phyloP scores from a whole-genome alignment of 2,113 vertebrate species.

The Rousettus leschenaultii region DNA sequence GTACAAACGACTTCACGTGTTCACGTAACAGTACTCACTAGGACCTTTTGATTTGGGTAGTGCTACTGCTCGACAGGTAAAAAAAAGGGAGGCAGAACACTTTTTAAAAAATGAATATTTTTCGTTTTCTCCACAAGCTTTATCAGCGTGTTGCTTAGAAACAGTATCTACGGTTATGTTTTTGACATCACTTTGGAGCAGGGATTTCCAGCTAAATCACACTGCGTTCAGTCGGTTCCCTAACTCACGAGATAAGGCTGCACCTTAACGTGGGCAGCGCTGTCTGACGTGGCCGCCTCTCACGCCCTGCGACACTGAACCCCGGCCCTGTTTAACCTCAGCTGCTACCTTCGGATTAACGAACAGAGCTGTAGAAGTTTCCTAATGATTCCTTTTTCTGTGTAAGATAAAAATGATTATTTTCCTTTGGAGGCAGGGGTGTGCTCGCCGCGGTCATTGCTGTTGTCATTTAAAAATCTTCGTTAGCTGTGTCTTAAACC shows the following conservation, averaged over 20 bases:
- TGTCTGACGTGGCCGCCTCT: background rate
- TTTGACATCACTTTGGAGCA: background rate
- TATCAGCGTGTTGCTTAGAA: background rate
- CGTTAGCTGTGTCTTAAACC: background rate
- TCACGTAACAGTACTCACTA: fast-evolving
- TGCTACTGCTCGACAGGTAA: background rate
- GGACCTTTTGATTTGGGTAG: background rate
- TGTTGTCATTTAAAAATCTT: background rate
- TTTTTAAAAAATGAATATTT: background rate
- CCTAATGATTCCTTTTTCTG: background rate
- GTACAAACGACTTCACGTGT: background rate
- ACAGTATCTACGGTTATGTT: background rate
- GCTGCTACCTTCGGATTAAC: background rate
- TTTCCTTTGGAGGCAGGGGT: background rate
- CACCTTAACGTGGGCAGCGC: fast-evolving
- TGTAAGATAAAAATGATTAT: background rate
- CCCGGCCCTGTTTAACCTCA: background rate
- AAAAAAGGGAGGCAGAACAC: background rate
- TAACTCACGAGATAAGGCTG: background rate
- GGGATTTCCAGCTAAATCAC: background rate
- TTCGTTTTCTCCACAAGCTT: background rate
- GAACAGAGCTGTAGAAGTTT: background rate
- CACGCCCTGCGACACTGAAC: fast-evolving
- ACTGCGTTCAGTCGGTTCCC: background rate
- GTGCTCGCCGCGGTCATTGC: background rate